Base-by-base conservation (phyloP, 2,888 invertebrate species). In the Ornithoptera priamus region DNA sequence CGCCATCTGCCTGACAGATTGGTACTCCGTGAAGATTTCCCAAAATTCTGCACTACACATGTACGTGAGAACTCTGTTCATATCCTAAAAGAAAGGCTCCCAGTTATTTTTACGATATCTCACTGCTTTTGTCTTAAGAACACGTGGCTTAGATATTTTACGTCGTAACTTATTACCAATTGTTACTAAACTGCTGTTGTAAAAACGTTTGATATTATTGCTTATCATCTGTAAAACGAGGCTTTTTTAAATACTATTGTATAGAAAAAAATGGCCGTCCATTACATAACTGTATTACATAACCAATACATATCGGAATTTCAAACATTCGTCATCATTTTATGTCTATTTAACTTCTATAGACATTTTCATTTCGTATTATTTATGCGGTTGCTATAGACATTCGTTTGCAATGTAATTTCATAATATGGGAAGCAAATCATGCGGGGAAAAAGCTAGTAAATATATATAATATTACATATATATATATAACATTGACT, bases 1-100 rank as follows among this genome's bases (percentile, higher is more conserved):
- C 77, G 77, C 85, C 92, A 92, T 90, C 86, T 92, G 92, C 89
- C 86, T 80, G 77, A 77, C 92, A 92, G 88, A 90, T 89, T 88
- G 84, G 77, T 67, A 20, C 79, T 77, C 76, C 77, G 78, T 76
- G 73, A 75, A 80, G 77, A 81, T 85, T 89, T 83, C 85, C 90
- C 82, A 89, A 91, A 92, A 90, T 83, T 80, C 86, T 87, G 87
- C 85, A 80, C 78, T 81, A 84, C 91, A 91, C 82, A 87, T 91
- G 91, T 84, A 86, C 86, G 88, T 90, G 90, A 84, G 89, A 90
- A 90, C 84, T 75, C 80, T 81, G 83, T 85, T 85, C 85, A 84
- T 84, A 84, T 82, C 74, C 75, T 75, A 74, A 83, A 85, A 85
- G 84, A 86, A 86, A 86, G 80, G 78, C 75, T 75, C 76, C 72